Conservation (phyloP, 2,797 vertebrate genomes). For the Eremophila alpestris region DNA sequence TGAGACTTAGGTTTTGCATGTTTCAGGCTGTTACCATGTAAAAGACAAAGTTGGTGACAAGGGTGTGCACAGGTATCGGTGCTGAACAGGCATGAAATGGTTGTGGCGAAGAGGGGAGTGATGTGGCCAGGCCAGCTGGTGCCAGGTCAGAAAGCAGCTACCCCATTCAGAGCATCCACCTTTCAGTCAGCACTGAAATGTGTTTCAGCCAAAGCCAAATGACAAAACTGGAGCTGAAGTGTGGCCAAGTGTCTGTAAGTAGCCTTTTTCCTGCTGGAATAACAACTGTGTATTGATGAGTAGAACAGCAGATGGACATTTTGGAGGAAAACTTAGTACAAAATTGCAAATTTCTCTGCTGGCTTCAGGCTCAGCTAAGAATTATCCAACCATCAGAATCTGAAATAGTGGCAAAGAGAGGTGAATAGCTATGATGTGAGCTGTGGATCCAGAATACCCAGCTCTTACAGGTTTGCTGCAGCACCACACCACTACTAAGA, state of each 20-base stretch:
- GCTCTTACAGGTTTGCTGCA: background rate
- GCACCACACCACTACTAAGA: background rate
- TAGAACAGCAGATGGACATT: background rate
- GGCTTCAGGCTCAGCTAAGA: background rate
- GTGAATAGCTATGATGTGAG: background rate
- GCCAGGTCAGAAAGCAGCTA: background rate
- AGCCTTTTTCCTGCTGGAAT: background rate
- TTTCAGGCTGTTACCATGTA: background rate
- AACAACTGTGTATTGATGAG: background rate
- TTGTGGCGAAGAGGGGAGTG: accelerated
- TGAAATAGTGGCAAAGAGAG: background rate
- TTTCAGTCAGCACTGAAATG: background rate
- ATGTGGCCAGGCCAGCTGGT: background rate
- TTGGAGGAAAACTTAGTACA: background rate
- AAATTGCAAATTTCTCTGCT: background rate
- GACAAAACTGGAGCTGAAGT: background rate
- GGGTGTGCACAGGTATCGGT: background rate
- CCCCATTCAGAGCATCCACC: background rate
- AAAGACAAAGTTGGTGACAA: background rate
- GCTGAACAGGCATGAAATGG: background rate
- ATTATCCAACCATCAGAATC: background rate
- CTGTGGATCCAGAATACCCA: background rate
- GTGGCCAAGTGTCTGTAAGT: background rate
- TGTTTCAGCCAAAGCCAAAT: background rate
- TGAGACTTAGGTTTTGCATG: background rate